Conservation (phyloP, 92 coral and sea anemone genomes). For the Porites evermanni region DNA sequence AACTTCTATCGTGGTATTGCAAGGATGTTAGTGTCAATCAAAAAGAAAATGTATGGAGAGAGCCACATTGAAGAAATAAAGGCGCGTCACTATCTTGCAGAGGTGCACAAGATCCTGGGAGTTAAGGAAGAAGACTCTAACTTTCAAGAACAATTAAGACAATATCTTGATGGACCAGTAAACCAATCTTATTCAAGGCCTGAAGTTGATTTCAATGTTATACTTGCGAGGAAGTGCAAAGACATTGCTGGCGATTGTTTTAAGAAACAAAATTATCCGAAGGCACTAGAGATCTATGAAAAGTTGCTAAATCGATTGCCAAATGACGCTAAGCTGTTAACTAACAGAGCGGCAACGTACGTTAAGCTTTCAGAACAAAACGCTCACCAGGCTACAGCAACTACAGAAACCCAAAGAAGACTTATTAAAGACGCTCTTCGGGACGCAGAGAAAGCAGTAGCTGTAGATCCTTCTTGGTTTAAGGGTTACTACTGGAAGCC, state of each 20-base stretch:
- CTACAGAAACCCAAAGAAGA: too few species aligned
- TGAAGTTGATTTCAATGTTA: too few species aligned
- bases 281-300: background rate
- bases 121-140: background rate
- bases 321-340: constrained; percentile 20
- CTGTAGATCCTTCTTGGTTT: too few species aligned
- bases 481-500: background rate
- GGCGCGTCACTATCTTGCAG: too few species aligned
- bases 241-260: background rate
- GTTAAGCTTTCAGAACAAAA: background rate
- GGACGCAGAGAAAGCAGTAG: background rate
- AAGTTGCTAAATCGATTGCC: background rate
- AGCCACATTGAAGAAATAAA: too few species aligned
- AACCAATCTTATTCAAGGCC: too few species aligned
- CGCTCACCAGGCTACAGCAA: background rate
- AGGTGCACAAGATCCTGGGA: background rate
- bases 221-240: background rate
- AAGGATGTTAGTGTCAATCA: too few species aligned
- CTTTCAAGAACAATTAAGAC: background rate
- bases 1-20: too few species aligned
- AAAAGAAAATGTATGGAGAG: too few species aligned
- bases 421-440: background rate
- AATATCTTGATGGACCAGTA: too few species aligned
- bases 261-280: background rate
- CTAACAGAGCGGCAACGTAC: constrained; percentile 5